Evolutionary conservation across 1,140 invertebrate species (phyloP).

Genomic region (Pseudomyrmex concolor): DNA sequence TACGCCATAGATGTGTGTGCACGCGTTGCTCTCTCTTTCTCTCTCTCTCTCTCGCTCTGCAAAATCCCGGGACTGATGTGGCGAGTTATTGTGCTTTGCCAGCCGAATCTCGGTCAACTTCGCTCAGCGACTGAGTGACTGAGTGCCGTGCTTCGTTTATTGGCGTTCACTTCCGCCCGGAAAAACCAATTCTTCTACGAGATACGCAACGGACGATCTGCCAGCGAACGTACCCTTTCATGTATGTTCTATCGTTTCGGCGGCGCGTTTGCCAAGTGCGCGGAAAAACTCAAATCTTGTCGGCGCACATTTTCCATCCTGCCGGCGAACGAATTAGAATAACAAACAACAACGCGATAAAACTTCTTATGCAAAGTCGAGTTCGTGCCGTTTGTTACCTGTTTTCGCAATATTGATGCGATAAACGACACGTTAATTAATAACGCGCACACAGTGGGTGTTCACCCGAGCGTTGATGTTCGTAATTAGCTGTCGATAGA

Average conservation of each 20-base stretch:
- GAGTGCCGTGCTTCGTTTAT: slow-evolving; percentile 68
- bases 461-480: slow-evolving; percentile 33
- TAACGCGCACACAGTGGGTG: slow-evolving; percentile 19
- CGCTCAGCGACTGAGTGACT: slow-evolving; percentile 67
- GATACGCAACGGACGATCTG: slow-evolving; percentile 20
- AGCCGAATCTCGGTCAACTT: slow-evolving; percentile 72
- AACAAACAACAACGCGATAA: background rate
- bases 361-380: background rate
- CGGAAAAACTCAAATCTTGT: slow-evolving; percentile 2
- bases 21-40: slow-evolving; percentile 27
- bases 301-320: background rate
- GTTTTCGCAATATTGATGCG: background rate
- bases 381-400: background rate
- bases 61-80: slow-evolving; percentile 68
- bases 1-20: slow-evolving; percentile 51
- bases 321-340: slow-evolving; percentile 1
- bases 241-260: slow-evolving; percentile 3
- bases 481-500: slow-evolving; percentile 52
- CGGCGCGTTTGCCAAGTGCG: background rate
- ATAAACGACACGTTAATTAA: slow-evolving; percentile 58
- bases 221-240: slow-evolving; percentile 19
- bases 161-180: slow-evolving; percentile 67
- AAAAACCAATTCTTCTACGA: slow-evolving; percentile 65
- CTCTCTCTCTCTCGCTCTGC: background rate
- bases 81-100: slow-evolving; percentile 70